A percentile compares a stretch with the other conserved stretches of the same genome.
phyloP scores from a whole-genome alignment of 2,888 invertebrate species.

The Stenolophus ochropezus region DNA sequence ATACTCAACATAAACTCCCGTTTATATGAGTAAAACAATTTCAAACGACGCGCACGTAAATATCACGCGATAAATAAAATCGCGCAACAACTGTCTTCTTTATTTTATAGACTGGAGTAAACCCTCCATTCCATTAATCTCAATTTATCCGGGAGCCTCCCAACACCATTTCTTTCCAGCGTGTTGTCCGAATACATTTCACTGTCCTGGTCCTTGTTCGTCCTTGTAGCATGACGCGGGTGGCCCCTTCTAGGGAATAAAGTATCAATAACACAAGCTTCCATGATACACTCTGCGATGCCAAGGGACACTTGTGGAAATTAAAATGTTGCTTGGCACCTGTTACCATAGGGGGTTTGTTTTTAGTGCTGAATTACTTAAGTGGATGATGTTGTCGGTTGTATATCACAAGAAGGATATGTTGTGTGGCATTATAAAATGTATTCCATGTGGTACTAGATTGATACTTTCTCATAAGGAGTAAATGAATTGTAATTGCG shows the following conservation, averaged over 20 bases:
- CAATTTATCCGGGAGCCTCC: conserved; percentile 9
- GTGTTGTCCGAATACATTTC: conserved; percentile 33
- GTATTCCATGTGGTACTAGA: too few species aligned
- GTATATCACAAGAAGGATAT: too few species aligned
- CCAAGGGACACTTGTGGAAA: conserved; percentile 60
- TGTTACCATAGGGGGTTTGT: neutral
- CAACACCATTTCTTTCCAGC: conserved; percentile 25
- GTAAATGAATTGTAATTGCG: too few species aligned
- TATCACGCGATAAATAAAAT: conserved; percentile 32
- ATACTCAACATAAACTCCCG: too few species aligned
- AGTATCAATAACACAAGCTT: conserved; percentile 63
- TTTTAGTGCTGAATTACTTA: neutral
- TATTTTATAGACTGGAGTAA: conserved; percentile 11
- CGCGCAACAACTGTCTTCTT: conserved; percentile 32
- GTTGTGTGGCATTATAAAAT: too few species aligned
- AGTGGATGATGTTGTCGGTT: too few species aligned
- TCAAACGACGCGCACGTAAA: neutral
- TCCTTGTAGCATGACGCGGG: conserved; percentile 26
- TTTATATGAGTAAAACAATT: conserved; percentile 18
- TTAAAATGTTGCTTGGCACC: conserved; percentile 39
- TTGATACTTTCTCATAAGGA: too few species aligned
- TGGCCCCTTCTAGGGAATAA: conserved; percentile 59
- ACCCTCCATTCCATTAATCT: conserved; percentile 35
- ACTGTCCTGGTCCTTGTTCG: neutral
- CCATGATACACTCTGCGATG: conserved; percentile 60